Conservation (phyloP, 37 sponge, comb jelly and placozoan genomes). For the Ianthella basta region DNA sequence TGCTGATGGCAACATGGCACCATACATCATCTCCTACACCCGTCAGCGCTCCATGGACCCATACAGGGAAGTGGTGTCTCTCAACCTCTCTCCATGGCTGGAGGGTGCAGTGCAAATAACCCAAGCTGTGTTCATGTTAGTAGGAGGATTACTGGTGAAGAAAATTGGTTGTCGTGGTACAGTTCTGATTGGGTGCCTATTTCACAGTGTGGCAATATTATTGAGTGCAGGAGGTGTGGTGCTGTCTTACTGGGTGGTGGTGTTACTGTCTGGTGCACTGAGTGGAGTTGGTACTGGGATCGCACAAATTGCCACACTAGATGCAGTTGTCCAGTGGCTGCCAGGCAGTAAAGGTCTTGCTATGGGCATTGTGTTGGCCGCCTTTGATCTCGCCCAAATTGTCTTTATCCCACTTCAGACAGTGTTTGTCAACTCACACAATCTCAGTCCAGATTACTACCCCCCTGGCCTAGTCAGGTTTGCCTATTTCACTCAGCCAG, state of each 20-base stretch:
- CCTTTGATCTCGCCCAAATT: conserved; percentile 78
- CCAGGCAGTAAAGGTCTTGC: conserved; percentile 83
- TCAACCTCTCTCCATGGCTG: conserved; percentile 55
- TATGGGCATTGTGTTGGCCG: conserved; percentile 84
- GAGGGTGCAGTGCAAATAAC: conserved; percentile 52
- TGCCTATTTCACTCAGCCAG: conserved; percentile 49
- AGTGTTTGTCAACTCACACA: conserved; percentile 77
- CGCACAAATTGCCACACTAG: conserved; percentile 75
- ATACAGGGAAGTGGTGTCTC: neutral
- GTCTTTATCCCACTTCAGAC: conserved; percentile 78
- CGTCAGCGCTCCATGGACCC: conserved; percentile 6
- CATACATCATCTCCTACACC: conserved; percentile 88
- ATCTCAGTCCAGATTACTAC: conserved; percentile 14
- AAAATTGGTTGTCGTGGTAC: conserved; percentile 72
- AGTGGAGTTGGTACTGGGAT: conserved; percentile 84
- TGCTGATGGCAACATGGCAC: conserved; percentile 81
- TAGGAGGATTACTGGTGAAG: conserved; percentile 79
- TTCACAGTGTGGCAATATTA: conserved; percentile 54
- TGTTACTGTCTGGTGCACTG: conserved; percentile 80
- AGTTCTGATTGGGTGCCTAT: conserved; percentile 68
- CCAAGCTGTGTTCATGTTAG: conserved; percentile 68
- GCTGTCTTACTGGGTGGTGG: conserved; percentile 59
- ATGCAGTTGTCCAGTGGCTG: conserved; percentile 81
- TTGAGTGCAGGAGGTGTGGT: conserved; percentile 53
- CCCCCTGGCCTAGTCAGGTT: neutral